Evolutionary conservation across 2,797 vertebrate genomes (phyloP).

Genomic region (Balearica regulorum): DNA sequence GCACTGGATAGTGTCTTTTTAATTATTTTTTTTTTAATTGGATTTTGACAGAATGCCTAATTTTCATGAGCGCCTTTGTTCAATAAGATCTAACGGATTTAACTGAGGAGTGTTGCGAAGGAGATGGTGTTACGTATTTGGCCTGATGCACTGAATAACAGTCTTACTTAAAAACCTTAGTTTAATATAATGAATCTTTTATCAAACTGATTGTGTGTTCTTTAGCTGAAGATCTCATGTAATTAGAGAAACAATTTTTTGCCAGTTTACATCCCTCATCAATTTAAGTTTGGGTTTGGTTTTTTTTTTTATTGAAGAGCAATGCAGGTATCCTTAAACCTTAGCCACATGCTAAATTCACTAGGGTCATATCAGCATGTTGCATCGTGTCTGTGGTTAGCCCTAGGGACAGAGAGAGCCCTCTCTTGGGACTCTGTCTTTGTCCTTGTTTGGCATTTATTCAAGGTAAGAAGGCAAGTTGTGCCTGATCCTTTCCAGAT

Average conservation of each 20-base stretch:
- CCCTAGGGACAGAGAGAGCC: background rate
- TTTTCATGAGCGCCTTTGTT: background rate
- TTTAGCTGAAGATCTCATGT: background rate
- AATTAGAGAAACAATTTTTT: background rate
- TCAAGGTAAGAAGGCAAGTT: background rate
- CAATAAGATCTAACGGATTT: background rate
- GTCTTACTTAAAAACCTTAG: background rate
- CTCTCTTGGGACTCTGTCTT: background rate
- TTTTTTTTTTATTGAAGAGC: background rate
- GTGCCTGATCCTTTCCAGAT: background rate
- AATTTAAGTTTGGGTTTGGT: background rate
- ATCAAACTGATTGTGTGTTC: background rate
- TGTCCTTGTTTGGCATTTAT: background rate
- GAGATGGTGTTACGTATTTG: background rate
- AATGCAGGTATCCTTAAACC: background rate
- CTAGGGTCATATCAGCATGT: fast-evolving
- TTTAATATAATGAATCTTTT: background rate
- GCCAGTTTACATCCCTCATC: background rate
- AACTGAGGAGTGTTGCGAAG: background rate
- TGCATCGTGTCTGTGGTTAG: background rate
- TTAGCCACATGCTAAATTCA: background rate
- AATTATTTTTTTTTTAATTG: background rate
- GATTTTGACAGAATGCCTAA: background rate
- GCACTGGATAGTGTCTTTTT: background rate
- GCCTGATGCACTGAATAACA: background rate